Base-by-base conservation (phyloP, 2,797 vertebrate genomes). In the Tragelaphus eurycerus region DNA sequence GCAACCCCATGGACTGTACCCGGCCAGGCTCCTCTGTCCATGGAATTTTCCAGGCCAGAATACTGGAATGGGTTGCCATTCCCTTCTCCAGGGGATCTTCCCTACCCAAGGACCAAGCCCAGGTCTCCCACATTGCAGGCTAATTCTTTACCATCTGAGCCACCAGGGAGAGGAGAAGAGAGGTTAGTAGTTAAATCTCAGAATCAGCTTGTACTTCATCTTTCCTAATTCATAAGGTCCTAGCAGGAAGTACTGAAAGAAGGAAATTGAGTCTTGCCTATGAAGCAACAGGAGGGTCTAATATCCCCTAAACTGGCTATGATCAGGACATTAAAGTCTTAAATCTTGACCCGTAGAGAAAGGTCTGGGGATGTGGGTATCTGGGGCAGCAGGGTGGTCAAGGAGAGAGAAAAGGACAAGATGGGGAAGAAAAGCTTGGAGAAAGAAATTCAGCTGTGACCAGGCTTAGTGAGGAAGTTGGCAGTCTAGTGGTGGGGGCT, bases 401-500 rank as follows among this genome's bases (percentile, higher is more conserved):
- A 78, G 31, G 17, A 52, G 64, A 93, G 27, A 86, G 54, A 31
- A 52, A 50, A 83, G n/a, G 34, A 54, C 14, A 93, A 55, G 16
- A 89, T 14, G 62, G 48, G 38, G 57, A 54, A 82, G 60, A 52
- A 90, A 81, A 96, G 50, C 11, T n/a, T 78, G 85, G 50, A 60
- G 60, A 95, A 71, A 21, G 55, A 79, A 34, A 64, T 71, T 96
- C 90, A 99, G 97, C 97, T 99, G 97, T 98, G 98, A 50, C 99
- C 98, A 7, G 97, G 98, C 95, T 99, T 99, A 98, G 98, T 98
- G 96, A 97, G 93, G 93, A 99, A 99, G 94, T 99, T 62, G 57
- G 57, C 34, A 71, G 38, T 99, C 98, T 97, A 97, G 98, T 96
- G 2, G 16, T 78, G 98, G 98, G 15, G 98, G 98, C 97, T 99